These are phyloP conservation scores for Pyrgilauda ruficollis DNA, from an alignment of 2,113 vertebrate species.

Conservation along the genomic window DNA sequence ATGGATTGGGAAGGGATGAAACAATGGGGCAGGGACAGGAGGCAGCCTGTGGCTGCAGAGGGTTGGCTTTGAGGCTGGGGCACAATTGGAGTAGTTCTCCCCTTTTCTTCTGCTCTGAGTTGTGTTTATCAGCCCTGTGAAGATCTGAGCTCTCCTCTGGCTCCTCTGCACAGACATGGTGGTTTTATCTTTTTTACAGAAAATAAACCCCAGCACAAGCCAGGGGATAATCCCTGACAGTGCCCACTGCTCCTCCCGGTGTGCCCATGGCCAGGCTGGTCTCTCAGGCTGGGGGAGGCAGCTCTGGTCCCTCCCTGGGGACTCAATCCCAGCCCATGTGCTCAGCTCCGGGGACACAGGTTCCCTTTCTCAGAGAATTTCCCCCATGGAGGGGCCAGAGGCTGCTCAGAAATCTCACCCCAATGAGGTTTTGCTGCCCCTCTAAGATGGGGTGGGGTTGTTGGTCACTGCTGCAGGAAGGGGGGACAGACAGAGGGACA, in stretches of 20 bases:
- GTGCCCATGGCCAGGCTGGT: neutral
- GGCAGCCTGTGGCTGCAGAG: neutral
- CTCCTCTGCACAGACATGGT: neutral
- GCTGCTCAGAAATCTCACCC: neutral
- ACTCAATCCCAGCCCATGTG: accelerated
- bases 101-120: neutral
- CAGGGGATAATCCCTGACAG: neutral
- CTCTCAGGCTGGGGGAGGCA: neutral
- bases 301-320: neutral
- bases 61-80: neutral
- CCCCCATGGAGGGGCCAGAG: accelerated
- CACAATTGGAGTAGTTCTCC: neutral
- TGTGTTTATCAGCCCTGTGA: neutral
- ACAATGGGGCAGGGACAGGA: neutral
- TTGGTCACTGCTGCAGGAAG: neutral
- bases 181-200: neutral
- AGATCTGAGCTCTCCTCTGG: neutral
- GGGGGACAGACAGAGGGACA: neutral
- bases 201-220: neutral
- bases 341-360: neutral
- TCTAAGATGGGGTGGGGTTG: neutral
- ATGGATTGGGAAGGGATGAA: neutral
- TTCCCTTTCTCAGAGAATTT: neutral
- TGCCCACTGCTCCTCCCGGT: accelerated
- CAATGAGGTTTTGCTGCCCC: neutral